Conservation (phyloP, 2,113 vertebrate species). For the Coptodon bakossiorum region DNA sequence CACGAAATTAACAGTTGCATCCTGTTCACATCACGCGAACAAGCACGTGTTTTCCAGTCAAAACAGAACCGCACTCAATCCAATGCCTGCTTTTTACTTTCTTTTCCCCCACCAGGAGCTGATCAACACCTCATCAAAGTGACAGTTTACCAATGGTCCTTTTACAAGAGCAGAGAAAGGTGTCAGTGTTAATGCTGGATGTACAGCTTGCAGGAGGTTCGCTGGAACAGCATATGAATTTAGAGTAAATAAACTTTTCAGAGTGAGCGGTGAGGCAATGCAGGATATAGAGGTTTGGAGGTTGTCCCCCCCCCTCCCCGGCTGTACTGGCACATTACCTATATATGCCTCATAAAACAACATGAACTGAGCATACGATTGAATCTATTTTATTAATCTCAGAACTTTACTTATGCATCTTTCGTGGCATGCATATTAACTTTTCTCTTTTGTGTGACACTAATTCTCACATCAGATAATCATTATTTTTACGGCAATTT, state of each 20-base stretch:
- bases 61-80: not conserved
- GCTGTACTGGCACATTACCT: not conserved
- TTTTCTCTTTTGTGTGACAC: not conserved
- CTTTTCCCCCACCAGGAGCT: not conserved
- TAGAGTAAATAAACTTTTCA: not conserved
- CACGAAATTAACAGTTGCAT: not conserved
- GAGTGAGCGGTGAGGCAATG: not conserved
- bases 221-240: not conserved
- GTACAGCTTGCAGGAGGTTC: not conserved
- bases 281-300: not conserved
- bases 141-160: not conserved
- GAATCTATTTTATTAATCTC: not conserved
- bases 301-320: accelerated
- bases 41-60: not conserved
- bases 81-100: not conserved
- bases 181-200: not conserved
- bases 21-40: not conserved
- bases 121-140: not conserved
- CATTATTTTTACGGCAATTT: not conserved
- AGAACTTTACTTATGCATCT: not conserved
- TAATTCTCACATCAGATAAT: not conserved
- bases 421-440: not conserved
- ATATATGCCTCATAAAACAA: not conserved
- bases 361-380: not conserved
- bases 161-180: not conserved